Base-by-base conservation (phyloP, 2,888 invertebrate genomes). In the Sinodicranocentrus sp. region DNA sequence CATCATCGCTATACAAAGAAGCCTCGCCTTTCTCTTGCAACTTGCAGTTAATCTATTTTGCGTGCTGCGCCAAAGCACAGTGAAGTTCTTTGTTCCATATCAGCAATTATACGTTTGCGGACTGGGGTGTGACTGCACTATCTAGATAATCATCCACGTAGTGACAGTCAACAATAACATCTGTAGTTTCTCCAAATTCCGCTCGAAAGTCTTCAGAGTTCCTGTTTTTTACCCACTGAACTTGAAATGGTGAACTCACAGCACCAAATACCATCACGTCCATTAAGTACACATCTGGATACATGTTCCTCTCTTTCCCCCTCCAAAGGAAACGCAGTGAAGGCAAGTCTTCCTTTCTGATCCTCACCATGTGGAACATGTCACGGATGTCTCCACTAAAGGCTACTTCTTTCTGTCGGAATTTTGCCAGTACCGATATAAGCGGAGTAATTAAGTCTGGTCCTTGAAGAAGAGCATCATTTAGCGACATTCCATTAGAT, bases 261-360 rank as follows among this genome's bases (percentile, higher is more conserved):
- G 84, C 72, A 15, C 86, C 86, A 68, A 86, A 86, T 0, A 80
- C 26, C 76, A 84, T 63, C 1, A 63, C 75, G 1, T 33, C 13
- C 54, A 80, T 52, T 15, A 28, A 2, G 21, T 63, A 75, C 0
- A 78, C 67, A 6, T 72, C 57, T 0, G 72, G 73, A 2, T 13
- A 1, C 15, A 13, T 8, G 13, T 0, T 39, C 21, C 39, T n/a
- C 6, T 68, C 52, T 19, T 2, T 71, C 13, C 23, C 76, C 33
- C 73, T 65, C 73, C 83, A 83, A 0, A 86, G 33, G 43, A 85
- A 84, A 0, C 80, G 65, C 15, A 76, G 77, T 1, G 61, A 28
- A 15, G 33, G 43, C 0, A 15, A 25, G 39, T 86, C 83, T 65
- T 83, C 77, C 2, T 44, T 10, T 2, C 77, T 15, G 5, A 86